Evolutionary conservation across 1,140 invertebrate genomes (phyloP).

Genomic region (Oryctes rhinoceros): DNA sequence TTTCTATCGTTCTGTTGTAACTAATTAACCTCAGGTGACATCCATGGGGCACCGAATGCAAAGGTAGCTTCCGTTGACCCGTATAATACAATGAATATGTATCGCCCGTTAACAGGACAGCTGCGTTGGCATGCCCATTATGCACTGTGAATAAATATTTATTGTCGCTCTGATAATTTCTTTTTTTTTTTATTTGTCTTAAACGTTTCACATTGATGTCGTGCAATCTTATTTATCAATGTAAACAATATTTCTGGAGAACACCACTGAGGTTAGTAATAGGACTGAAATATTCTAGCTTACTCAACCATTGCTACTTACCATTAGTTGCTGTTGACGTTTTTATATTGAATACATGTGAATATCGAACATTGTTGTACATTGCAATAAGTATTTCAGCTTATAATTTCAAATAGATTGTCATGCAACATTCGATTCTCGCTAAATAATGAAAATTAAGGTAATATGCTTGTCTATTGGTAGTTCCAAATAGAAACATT

Average conservation of each 20-base stretch:
- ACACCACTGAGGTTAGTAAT: background rate
- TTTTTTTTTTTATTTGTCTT: conserved; percentile 2
- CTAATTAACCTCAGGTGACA: conserved; percentile 30
- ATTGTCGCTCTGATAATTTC: conserved; percentile 11
- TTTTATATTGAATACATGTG: too few relatives aligned
- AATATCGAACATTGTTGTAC: too few relatives aligned
- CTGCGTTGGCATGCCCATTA: conserved; percentile 35
- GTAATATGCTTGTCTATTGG: too few relatives aligned
- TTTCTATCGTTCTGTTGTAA: conserved; percentile 15
- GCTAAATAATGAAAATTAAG: too few relatives aligned
- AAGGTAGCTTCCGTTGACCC: conserved; percentile 41
- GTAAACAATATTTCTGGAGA: background rate
- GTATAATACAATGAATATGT: conserved; percentile 39
- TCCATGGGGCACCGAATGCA: conserved; percentile 38
- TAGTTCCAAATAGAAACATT: too few relatives aligned
- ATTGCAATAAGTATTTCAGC: too few relatives aligned
- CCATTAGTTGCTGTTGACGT: too few relatives aligned
- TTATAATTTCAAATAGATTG: too few relatives aligned
- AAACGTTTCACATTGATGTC: background rate
- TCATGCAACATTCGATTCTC: too few relatives aligned
- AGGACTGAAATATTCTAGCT: too few relatives aligned
- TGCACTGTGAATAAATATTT: conserved; percentile 20
- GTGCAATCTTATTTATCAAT: background rate
- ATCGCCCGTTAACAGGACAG: conserved; percentile 33
- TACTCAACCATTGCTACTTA: too few relatives aligned